Conservation (phyloP, 2,797 vertebrate genomes). For the Aphelocoma californica region DNA sequence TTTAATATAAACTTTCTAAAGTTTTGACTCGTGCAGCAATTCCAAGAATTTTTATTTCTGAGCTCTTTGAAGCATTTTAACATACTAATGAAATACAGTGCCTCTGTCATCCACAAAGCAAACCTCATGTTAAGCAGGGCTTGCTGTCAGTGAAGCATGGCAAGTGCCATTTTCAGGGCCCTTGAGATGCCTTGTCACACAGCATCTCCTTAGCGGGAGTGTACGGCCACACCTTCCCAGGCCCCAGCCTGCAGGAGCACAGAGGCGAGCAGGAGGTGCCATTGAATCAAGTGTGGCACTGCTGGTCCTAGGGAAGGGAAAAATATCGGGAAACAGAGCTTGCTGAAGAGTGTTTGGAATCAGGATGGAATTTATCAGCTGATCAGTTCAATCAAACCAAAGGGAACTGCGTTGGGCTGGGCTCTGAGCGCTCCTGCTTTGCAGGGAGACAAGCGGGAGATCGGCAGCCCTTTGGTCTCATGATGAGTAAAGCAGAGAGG, state of each 20-base stretch:
- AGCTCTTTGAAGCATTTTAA: neutral
- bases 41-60: neutral
- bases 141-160: neutral
- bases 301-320: neutral
- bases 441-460: fast-evolving
- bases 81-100: neutral
- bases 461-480: fast-evolving
- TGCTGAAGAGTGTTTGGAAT: neutral
- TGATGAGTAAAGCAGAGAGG: conserved; percentile 44
- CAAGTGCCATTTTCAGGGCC: neutral
- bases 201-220: fast-evolving
- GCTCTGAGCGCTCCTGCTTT: neutral
- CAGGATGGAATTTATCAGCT: neutral
- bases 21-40: neutral
- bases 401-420: neutral
- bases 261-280: neutral
- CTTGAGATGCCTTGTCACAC: neutral
- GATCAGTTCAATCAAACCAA: fast-evolving
- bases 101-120: neutral
- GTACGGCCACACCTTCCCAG: fast-evolving
- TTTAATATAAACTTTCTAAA: neutral
- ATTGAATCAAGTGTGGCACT: fast-evolving
- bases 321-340: neutral
- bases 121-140: neutral
- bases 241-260: neutral